Conservation (phyloP, 2,113 vertebrate species). For the Catharus bicknelli region DNA sequence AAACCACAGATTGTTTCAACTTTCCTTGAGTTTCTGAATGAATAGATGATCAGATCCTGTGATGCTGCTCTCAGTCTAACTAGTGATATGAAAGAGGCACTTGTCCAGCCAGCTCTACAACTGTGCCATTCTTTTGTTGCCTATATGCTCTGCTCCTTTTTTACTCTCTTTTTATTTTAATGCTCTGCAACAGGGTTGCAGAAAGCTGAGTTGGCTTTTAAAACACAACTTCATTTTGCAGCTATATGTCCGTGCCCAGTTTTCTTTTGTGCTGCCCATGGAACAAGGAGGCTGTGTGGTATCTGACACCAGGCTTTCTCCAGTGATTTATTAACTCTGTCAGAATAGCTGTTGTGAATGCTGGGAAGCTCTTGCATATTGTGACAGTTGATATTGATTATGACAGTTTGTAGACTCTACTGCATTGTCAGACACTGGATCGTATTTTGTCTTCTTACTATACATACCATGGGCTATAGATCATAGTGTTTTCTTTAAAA, state of each 20-base stretch:
- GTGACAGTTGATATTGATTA: constrained; percentile 74
- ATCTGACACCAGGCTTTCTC: constrained; percentile 50
- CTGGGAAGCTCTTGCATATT: constrained; percentile 61
- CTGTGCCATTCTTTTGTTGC: not conserved
- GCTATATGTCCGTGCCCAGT: not conserved
- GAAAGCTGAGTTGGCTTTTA: constrained; percentile 9
- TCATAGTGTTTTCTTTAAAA: constrained; percentile 51
- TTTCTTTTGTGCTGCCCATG: constrained; percentile 53
- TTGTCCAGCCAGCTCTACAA: constrained; percentile 17
- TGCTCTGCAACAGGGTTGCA: not conserved
- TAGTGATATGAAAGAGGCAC: constrained; percentile 20
- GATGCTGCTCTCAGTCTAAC: not conserved
- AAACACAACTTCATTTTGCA: constrained; percentile 41
- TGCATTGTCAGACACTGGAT: constrained; percentile 50
- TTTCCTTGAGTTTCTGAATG: constrained; percentile 40
- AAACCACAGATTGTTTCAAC: constrained; percentile 45
- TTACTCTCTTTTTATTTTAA: constrained; percentile 14
- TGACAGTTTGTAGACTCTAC: constrained; percentile 64
- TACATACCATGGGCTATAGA: constrained; percentile 56
- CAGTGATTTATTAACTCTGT: constrained; percentile 74
- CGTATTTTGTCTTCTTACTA: constrained; percentile 59
- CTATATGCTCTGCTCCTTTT: constrained; percentile 12
- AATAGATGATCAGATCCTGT: constrained; percentile 1
- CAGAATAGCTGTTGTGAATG: constrained; percentile 66
- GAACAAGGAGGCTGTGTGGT: constrained; percentile 61